These are phyloP conservation scores for Pangasius macronema DNA, from an alignment of 2,797 vertebrate genomes.

Conservation along the genomic window DNA sequence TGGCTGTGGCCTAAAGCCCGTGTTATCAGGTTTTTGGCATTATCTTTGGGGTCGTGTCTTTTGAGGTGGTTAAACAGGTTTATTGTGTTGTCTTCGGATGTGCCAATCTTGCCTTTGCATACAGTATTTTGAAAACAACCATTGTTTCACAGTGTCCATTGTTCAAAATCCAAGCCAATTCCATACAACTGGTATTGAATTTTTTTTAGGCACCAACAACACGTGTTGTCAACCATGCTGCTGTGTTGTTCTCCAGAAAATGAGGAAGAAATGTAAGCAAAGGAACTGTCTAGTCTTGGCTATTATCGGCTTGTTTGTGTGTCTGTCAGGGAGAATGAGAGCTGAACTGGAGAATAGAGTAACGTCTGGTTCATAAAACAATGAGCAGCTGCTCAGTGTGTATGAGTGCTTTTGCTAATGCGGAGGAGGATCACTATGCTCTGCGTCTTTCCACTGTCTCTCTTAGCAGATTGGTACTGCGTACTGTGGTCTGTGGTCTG, in stretches of 20 bases:
- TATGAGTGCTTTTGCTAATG: not conserved
- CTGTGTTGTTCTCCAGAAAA: not conserved
- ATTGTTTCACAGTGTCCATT: not conserved
- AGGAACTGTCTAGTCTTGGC: not conserved
- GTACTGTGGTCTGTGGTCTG: not conserved
- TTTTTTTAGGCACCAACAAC: not conserved
- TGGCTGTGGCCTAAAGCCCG: not conserved
- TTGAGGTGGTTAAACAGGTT: not conserved
- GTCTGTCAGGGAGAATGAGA: not conserved
- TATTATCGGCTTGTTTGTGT: not conserved
- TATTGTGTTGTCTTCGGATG: not conserved
- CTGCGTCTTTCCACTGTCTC: not conserved
- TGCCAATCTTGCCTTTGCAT: not conserved
- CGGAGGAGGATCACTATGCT: not conserved
- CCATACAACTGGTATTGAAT: not conserved
- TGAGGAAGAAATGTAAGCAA: not conserved
- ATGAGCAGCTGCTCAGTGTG: constrained; percentile 5
- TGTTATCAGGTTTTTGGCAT: not conserved
- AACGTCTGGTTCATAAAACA: not conserved
- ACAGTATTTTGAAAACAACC: not conserved
- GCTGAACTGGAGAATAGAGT: not conserved
- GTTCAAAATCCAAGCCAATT: not conserved
- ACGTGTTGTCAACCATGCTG: not conserved
- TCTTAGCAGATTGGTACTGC: constrained; percentile 2
- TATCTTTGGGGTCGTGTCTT: not conserved